A percentile compares a stretch with the other conserved stretches of the same genome.
These are phyloP conservation scores for Drosophila pegasa DNA, from an alignment of 2,888 invertebrate species.

Conservation along the genomic window DNA sequence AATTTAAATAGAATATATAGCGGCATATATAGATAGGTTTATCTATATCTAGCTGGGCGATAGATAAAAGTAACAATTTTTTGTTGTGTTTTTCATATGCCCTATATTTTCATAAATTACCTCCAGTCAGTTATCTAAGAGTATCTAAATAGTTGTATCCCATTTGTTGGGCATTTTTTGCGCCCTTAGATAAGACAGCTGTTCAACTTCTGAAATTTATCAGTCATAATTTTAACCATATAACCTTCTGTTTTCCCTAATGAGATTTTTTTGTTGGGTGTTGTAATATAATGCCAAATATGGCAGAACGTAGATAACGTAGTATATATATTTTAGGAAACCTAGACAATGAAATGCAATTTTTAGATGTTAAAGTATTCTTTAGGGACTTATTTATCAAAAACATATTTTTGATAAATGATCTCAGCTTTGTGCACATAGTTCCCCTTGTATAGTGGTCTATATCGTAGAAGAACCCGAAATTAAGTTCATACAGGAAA, in stretches of 20 bases:
- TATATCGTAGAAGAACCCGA: not conserved
- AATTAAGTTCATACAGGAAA: not conserved
- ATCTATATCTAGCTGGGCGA: not conserved
- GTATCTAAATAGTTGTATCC: not conserved
- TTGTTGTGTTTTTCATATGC: not conserved
- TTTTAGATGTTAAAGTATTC: not conserved
- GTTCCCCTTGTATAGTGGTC: not conserved
- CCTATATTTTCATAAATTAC: not conserved
- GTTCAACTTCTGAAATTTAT: not conserved
- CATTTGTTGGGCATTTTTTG: not conserved
- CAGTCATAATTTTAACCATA: not conserved
- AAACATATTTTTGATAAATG: no score
- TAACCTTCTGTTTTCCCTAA: conserved; percentile 1
- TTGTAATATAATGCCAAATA: not conserved
- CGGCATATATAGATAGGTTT: not conserved
- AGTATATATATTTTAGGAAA: not conserved
- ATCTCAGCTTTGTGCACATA: not conserved
- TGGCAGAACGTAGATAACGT: no score
- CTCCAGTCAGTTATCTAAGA: not conserved
- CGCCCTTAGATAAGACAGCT: not conserved
- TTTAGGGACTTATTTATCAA: not conserved
- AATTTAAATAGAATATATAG: not conserved
- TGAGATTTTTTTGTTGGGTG: not conserved
- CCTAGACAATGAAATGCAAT: not conserved
- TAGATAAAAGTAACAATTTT: conserved; percentile 1